Evolutionary conservation across 2,888 invertebrate genomes (phyloP).

Genomic region (Calameuta pallipes): DNA sequence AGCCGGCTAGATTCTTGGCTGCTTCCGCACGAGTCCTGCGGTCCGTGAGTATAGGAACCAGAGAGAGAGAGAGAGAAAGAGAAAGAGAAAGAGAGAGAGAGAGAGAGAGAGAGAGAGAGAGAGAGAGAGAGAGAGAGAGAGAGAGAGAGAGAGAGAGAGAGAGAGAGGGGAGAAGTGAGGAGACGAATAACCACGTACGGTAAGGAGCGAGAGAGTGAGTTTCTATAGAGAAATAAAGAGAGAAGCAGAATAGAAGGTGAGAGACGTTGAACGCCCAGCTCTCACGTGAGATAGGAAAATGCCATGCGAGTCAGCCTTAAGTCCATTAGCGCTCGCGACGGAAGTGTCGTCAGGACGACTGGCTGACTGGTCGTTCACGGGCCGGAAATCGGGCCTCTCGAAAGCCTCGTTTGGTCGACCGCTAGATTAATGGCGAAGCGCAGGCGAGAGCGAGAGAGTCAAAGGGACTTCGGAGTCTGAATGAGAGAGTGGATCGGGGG

Average conservation of each 20-base stretch:
- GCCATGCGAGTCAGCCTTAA: neutral
- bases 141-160: neutral
- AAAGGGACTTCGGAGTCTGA: slow-evolving; percentile 6
- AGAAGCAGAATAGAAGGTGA: slow-evolving; percentile 4
- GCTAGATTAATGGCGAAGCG: neutral
- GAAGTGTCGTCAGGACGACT: neutral
- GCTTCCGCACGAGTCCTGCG: neutral
- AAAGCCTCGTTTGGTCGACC: neutral
- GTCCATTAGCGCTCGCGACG: neutral
- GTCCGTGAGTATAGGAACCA: slow-evolving; percentile 10
- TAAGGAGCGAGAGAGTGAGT: neutral
- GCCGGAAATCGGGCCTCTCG: neutral
- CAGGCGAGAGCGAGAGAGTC: neutral
- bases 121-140: neutral
- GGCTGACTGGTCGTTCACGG: neutral
- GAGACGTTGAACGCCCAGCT: neutral
- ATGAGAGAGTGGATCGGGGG: slow-evolving; percentile 11
- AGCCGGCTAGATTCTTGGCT: slow-evolving; percentile 11
- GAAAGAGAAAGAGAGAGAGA: neutral
- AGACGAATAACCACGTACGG: slow-evolving; percentile 11
- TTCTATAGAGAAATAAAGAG: neutral
- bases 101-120: neutral
- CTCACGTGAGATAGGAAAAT: neutral
- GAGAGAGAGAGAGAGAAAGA: slow-evolving; percentile 2
- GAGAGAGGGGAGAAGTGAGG: neutral